A percentile compares a stretch with the other conserved stretches of the same genome.
Conservation (phyloP, 2,797 vertebrate species). For the Arctocebus calabarensis region DNA sequence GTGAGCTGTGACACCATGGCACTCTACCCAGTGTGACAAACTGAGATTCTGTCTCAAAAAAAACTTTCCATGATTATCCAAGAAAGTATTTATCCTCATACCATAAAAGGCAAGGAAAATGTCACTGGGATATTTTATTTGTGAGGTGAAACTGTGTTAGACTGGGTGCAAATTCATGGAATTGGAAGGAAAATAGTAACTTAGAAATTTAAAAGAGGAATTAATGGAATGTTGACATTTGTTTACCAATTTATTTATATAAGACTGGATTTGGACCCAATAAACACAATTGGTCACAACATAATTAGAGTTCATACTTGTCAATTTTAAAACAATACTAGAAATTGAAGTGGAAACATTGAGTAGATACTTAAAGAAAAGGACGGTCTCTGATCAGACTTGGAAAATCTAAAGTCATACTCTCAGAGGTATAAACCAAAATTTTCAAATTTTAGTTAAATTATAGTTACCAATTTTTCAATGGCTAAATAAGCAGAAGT, state of each 20-base stretch:
- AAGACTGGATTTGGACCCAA: neutral
- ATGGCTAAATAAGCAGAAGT: neutral
- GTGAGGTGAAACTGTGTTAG: neutral
- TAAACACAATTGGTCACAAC: neutral
- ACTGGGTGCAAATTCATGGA: neutral
- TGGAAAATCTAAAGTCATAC: neutral
- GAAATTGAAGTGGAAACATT: constrained; percentile 14
- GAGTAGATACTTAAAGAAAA: constrained; percentile 1
- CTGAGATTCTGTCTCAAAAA: neutral
- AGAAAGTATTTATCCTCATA: neutral
- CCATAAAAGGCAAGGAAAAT: neutral
- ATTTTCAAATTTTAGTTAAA: neutral
- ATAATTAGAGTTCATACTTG: neutral
- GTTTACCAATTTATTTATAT: neutral
- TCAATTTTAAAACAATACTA: neutral
- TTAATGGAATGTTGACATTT: neutral
- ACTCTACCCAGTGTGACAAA: no score
- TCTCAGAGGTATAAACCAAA: neutral
- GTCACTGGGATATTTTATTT: neutral
- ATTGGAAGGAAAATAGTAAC: neutral
- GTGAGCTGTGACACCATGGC: no score
- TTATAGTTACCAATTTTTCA: neutral
- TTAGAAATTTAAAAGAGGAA: neutral
- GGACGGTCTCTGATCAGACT: neutral
- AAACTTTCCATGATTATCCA: neutral